Conservation (phyloP, 1,140 invertebrate species). For the Euwallacea fornicatus region DNA sequence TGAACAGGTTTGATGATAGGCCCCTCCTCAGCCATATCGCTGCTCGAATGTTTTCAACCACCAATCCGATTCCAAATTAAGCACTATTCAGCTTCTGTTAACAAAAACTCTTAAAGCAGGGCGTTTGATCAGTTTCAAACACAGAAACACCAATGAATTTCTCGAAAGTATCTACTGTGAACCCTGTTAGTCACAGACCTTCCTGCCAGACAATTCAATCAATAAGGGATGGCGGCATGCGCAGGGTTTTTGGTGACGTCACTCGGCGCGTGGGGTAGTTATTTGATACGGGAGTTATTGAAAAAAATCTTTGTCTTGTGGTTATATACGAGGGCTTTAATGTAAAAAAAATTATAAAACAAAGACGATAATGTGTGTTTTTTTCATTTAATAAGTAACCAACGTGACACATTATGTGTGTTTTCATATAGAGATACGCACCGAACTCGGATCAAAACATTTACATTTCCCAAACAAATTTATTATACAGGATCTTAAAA, state of each 20-base stretch:
- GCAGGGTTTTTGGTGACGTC: constrained; percentile 40
- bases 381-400: no score
- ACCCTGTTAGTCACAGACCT: constrained; percentile 18
- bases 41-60: not conserved
- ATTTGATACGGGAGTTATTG: no score
- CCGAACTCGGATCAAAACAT: constrained; percentile 7
- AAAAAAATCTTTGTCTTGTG: no score
- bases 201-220: constrained; percentile 35
- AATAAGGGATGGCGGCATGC: constrained; percentile 42
- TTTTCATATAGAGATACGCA: no score
- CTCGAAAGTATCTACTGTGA: not conserved
- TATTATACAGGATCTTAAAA: constrained; percentile 37
- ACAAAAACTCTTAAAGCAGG: no score
- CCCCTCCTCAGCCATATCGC: constrained; percentile 45
- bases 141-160: not conserved
- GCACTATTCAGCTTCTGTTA: no score
- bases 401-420: no score
- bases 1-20: constrained; percentile 45
- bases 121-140: no score
- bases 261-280: constrained; percentile 31
- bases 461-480: constrained; percentile 29
- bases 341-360: no score
- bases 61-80: no score
- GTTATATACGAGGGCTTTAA: no score
- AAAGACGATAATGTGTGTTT: no score